Evolutionary conservation across 2,888 invertebrate genomes (phyloP).

Genomic region (Tenthredo mesomela): DNA sequence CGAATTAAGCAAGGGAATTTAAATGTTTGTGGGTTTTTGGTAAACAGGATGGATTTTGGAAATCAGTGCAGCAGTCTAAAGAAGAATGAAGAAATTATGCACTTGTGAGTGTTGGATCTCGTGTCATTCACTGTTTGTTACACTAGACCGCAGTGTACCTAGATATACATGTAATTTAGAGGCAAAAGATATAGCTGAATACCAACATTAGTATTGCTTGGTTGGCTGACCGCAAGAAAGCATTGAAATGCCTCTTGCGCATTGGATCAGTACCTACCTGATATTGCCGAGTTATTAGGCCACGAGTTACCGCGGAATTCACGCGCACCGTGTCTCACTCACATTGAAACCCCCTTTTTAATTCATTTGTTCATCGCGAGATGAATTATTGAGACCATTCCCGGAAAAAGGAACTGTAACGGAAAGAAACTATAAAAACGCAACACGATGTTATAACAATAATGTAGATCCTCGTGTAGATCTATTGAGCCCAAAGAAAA

Average conservation of each 20-base stretch:
- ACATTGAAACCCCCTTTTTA: neutral
- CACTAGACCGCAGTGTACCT: neutral
- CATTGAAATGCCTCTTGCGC: conserved; percentile 25
- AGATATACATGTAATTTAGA: neutral
- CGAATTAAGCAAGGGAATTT: neutral
- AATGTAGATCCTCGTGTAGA: no score
- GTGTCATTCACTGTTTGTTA: neutral
- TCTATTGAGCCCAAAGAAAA: no score
- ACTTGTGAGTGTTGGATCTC: neutral
- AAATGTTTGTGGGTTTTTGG: neutral
- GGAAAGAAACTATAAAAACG: no score
- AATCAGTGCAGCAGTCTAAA: neutral
- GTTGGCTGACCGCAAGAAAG: conserved; percentile 30
- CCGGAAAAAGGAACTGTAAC: no score
- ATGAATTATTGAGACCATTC: no score
- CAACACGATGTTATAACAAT: no score
- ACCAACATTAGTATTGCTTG: neutral
- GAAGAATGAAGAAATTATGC: neutral
- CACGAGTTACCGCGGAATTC: conserved; percentile 16
- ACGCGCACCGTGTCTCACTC: neutral
- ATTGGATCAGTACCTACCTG: conserved; percentile 1
- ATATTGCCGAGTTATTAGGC: conserved; percentile 10
- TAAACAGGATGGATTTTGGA: neutral
- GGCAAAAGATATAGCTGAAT: neutral
- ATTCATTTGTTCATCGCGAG: no score